These are phyloP conservation scores for Chionis minor DNA, from an alignment of 2,113 vertebrate genomes.

Conservation along the genomic window DNA sequence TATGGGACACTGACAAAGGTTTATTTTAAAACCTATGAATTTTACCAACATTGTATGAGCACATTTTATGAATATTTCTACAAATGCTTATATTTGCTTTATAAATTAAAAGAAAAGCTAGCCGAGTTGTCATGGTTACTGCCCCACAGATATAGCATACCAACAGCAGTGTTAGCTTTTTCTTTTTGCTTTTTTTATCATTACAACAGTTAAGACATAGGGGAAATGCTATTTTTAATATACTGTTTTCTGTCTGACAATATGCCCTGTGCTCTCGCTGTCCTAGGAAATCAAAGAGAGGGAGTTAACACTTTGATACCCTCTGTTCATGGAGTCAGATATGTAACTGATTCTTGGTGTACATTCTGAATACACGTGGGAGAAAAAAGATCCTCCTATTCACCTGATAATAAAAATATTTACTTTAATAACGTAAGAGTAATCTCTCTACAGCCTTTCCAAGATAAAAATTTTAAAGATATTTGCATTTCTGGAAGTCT, in stretches of 20 bases:
- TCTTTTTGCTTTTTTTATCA: not conserved
- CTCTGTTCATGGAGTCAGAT: not conserved
- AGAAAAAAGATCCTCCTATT: not conserved
- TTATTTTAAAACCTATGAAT: constrained; percentile 10
- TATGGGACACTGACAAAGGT: not conserved
- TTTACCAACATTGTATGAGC: not conserved
- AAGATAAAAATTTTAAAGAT: not conserved
- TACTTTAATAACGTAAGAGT: not conserved
- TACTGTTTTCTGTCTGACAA: not conserved
- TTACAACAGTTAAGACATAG: not conserved
- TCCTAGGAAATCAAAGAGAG: not conserved
- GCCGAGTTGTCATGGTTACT: constrained; percentile 17
- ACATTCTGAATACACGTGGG: not conserved
- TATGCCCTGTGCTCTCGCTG: not conserved
- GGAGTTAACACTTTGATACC: not conserved
- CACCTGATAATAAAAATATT: not conserved
- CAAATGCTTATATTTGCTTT: constrained; percentile 24
- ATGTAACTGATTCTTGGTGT: not conserved
- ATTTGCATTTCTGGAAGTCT: not conserved
- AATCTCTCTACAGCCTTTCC: not conserved
- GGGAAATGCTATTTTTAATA: not conserved
- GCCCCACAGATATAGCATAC: not conserved
- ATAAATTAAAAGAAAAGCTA: constrained; percentile 8
- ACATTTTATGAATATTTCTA: not conserved
- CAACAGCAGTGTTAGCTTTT: not conserved